These are phyloP conservation scores for Ariolimax columbianus DNA, from an alignment of 2,888 invertebrate genomes.

Conservation along the genomic window DNA sequence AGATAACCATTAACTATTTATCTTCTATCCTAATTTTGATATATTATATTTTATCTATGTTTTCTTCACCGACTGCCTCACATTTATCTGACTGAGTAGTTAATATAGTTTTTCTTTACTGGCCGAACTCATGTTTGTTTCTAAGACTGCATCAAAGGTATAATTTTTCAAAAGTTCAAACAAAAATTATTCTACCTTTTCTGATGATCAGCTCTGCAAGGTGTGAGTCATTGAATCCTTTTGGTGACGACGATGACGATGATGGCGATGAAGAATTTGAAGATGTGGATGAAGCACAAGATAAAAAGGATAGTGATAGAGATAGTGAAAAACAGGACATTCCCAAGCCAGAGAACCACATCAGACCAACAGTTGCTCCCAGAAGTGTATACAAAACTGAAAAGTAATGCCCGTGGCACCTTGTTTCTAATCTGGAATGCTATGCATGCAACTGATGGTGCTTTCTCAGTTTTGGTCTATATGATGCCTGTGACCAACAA, in stretches of 20 bases:
- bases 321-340: constrained; percentile 7
- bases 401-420: constrained; percentile 24
- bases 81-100: too few relatives aligned
- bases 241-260: constrained; percentile 69
- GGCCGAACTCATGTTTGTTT: background rate
- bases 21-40: too few relatives aligned
- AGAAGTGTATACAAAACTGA: background rate
- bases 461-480: background rate
- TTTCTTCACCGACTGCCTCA: too few relatives aligned
- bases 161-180: background rate
- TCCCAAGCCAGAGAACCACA: background rate
- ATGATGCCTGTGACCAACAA: background rate
- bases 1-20: too few relatives aligned
- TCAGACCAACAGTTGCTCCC: background rate
- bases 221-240: constrained; percentile 76
- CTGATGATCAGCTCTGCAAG: constrained; percentile 37
- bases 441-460: background rate
- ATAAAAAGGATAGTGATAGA: constrained; percentile 12
- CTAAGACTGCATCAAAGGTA: background rate
- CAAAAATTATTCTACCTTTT: background rate
- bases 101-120: background rate
- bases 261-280: background rate
- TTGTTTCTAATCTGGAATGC: background rate
- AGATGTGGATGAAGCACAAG: background rate
- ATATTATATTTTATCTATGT: too few relatives aligned